A percentile compares a stretch with the other conserved stretches of the same genome.
Conservation (phyloP, 2,797 vertebrate genomes). For the Pseudochirops corinnae region DNA sequence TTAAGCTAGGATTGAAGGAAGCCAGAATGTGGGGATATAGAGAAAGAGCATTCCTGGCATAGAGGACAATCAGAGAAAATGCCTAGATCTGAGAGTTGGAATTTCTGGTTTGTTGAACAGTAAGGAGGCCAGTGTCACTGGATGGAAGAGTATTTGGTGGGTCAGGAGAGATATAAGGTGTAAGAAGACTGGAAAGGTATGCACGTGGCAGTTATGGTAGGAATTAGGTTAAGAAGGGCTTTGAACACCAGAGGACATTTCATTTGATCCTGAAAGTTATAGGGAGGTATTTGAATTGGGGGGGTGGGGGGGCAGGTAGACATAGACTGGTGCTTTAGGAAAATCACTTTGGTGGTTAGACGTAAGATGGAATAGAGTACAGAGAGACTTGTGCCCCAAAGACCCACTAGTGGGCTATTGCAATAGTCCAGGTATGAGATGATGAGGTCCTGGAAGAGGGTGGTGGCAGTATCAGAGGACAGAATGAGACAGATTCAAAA, state of each 20-base stretch:
- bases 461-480: neutral
- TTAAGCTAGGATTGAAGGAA: neutral
- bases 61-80: neutral
- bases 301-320: neutral
- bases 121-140: neutral
- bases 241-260: neutral
- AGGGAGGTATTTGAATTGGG: too few species aligned
- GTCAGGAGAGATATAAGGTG: neutral
- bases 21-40: neutral
- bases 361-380: neutral
- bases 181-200: neutral
- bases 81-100: neutral
- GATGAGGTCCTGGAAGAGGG: neutral
- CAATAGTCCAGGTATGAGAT: neutral
- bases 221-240: neutral
- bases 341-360: neutral
- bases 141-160: neutral
- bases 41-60: neutral
- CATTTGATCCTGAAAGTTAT: neutral
- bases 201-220: too few species aligned
- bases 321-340: neutral
- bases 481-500: neutral
- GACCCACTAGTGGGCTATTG: neutral
- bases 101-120: neutral
- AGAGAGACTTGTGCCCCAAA: neutral